These are phyloP conservation scores for Heliangelus exortis DNA, from an alignment of 2,797 vertebrate species.

Conservation along the genomic window DNA sequence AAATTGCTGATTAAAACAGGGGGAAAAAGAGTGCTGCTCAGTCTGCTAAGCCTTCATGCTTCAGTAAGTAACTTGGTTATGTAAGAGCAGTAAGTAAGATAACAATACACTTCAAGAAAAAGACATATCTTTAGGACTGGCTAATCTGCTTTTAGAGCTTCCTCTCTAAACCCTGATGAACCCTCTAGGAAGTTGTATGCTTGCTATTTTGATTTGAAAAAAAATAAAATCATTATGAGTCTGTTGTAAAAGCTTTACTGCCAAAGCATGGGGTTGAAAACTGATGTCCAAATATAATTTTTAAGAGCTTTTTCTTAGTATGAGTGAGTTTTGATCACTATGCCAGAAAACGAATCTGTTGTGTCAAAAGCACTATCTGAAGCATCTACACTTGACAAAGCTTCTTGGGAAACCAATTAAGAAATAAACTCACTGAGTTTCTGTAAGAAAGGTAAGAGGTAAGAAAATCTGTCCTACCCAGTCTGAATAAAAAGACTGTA, in stretches of 20 bases:
- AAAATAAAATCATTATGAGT: not conserved
- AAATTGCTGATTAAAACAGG: not conserved
- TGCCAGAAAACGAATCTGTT: not conserved
- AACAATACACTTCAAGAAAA: constrained; percentile 62
- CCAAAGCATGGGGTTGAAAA: not conserved
- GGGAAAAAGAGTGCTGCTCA: not conserved
- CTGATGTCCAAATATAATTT: not conserved
- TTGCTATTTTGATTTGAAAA: not conserved
- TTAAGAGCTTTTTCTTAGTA: not conserved
- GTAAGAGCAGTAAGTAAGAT: constrained; percentile 40
- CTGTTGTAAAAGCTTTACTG: not conserved
- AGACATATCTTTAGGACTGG: not conserved
- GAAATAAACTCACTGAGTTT: not conserved
- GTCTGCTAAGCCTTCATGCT: constrained; percentile 33
- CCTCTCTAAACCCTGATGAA: constrained; percentile 7
- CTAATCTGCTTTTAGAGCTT: constrained; percentile 25
- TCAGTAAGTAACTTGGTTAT: constrained; percentile 62
- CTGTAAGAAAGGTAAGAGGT: too few relatives aligned
- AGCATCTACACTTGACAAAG: not conserved
- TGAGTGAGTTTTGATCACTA: not conserved
- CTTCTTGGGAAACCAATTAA: not conserved
- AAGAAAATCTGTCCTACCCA: not conserved
- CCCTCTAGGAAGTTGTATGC: not conserved
- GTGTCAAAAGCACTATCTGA: not conserved
- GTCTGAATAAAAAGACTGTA: not conserved